Evolutionary conservation across 2,888 invertebrate species (phyloP), one percentile per base, ranked within the genome.

Genomic region (Nemotelus pantherinus): DNA sequence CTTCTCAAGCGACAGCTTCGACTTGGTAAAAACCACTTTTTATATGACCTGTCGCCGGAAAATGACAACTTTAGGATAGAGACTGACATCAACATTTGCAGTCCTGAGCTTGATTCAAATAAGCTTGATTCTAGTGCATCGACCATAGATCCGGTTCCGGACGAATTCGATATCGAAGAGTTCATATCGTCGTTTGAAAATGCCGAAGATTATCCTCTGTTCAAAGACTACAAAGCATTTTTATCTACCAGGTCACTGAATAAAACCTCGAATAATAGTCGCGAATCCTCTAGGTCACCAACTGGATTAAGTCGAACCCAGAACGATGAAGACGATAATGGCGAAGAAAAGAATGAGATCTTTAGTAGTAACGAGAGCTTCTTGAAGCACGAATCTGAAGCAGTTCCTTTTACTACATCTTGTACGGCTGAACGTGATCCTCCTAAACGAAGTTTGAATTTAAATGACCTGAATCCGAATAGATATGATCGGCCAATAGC

Each of bases 111-210:
- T 5, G 77, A 70, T 45, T 57, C 64, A 10, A 77, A 77, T 63
- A 77, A 72, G 39, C 44, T 67, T 39, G 45, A 68, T 41, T 77
- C 74, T 65, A 70, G 43, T 44, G 47, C 44, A 50, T 60, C 57
- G 10, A 85, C 86, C 44, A 87, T 88, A 83, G 88, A 89, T 81
- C 88, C 91, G 47, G 83, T 84, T 44, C 90, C 90, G 81, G 90
- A 90, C 84, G 91, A 91, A 83, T 91, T 88, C 81, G 86, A 88
- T 82, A 89, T 92, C 80, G 92, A 92, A 83, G 92, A 92, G 85
- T 90, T 92, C 83, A 90, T 92, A 87, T 90, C 90, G 81, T 90
- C 91, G 80, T 92, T 92, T 83, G 90, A 92, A 83, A 88, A 85
- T 71, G 78, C 77, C 71, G 85, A 86, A 80, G 87, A 85, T 83